Conservation (phyloP, 2,888 invertebrate genomes). For the Drosophila longiperda region DNA sequence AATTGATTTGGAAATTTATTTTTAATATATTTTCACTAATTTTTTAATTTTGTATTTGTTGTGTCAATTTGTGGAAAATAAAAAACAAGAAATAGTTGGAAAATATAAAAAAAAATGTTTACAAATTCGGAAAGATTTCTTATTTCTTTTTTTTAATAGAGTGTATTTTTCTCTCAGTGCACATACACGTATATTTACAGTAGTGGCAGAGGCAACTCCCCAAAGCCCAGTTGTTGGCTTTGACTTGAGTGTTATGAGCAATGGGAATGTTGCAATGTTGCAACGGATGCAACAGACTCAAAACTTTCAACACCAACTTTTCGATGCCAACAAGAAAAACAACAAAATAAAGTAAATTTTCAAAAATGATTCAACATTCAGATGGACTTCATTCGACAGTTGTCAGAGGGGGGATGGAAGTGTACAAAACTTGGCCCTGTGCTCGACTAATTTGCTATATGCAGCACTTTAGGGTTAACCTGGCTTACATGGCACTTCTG, state of each 20-base stretch:
- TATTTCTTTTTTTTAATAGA: too few species aligned
- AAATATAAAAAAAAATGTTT: too few species aligned
- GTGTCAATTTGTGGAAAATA: too few species aligned
- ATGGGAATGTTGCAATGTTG: constrained; percentile 1
- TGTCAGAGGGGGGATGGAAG: neutral
- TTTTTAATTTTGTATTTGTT: too few species aligned
- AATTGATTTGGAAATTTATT: too few species aligned
- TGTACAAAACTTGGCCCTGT: constrained; percentile 9
- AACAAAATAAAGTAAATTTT: constrained; percentile 30
- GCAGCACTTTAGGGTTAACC: constrained; percentile 5
- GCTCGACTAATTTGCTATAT: constrained; percentile 31
- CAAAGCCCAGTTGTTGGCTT: constrained; percentile 27
- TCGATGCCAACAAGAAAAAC: constrained; percentile 11
- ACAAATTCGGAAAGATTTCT: too few species aligned
- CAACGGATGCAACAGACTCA: neutral
- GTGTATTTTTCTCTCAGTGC: neutral
- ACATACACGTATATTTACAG: neutral
- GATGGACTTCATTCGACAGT: constrained; percentile 24
- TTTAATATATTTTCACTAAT: too few species aligned
- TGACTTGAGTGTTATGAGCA: constrained; percentile 20
- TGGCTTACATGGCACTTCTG: constrained; percentile 8
- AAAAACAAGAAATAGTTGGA: too few species aligned
- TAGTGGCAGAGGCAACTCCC: neutral
- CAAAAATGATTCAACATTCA: constrained; percentile 30
- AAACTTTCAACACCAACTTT: constrained; percentile 39